Conservation (phyloP, 1,140 invertebrate genomes). For the Augochlora pura region DNA sequence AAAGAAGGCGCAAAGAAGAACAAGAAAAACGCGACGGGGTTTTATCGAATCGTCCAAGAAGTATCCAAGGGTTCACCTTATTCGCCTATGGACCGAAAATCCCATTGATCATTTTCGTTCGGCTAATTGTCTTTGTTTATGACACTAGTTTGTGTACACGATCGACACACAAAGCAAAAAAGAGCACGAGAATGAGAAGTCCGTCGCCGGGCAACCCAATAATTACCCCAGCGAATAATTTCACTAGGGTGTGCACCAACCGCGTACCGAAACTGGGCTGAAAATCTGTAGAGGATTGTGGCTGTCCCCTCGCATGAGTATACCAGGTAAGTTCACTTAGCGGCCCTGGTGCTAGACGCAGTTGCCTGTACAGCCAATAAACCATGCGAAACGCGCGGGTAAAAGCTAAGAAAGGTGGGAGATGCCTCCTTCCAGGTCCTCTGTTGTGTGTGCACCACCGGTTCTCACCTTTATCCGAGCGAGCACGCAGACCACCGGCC, state of each 20-base stretch:
- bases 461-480: conserved; percentile 49
- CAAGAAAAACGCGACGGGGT: no score
- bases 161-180: no score
- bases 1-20: no score
- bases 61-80: no score
- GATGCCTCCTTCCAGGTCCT: conserved; percentile 45
- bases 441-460: conserved; percentile 44
- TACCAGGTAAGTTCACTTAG: conserved; percentile 8
- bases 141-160: no score
- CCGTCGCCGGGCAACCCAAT: no score
- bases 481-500: conserved; percentile 4
- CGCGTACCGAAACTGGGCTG: conserved; percentile 8
- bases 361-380: conserved; percentile 12
- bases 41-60: no score
- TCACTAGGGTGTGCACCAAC: conserved; percentile 5
- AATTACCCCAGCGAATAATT: not conserved
- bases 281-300: not conserved
- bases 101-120: no score
- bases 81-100: no score
- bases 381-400: conserved; percentile 40
- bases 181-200: no score
- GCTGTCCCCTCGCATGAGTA: no score
- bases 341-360: not conserved
- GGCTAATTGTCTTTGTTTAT: no score
- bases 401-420: conserved; percentile 50